These are phyloP conservation scores for Leucopsar rothschildi DNA, from an alignment of 2,113 vertebrate genomes.

Conservation along the genomic window DNA sequence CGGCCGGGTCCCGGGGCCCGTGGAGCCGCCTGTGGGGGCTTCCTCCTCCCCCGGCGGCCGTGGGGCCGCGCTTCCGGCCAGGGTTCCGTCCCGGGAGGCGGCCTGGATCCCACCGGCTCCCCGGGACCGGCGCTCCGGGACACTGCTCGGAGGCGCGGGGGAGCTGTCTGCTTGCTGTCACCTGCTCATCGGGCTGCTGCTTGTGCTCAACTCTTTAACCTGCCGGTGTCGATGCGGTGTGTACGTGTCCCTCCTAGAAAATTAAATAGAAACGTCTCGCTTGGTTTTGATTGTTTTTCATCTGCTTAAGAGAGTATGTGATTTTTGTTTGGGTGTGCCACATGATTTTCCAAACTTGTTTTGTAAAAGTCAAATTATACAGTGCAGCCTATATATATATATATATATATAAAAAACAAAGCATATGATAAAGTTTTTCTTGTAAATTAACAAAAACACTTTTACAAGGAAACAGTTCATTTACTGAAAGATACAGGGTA, in stretches of 20 bases:
- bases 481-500: background rate
- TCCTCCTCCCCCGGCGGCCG: background rate
- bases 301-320: background rate
- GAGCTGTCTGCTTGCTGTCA: background rate
- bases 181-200: background rate
- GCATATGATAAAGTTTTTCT: background rate
- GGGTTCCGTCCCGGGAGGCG: background rate
- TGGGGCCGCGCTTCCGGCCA: background rate
- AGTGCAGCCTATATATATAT: background rate
- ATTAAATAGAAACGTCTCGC: background rate
- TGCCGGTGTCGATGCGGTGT: too few relatives aligned
- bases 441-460: background rate
- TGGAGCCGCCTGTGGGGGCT: background rate
- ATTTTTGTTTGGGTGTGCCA: background rate
- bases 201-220: background rate
- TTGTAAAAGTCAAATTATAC: background rate
- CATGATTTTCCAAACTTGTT: background rate
- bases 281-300: background rate
- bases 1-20: background rate
- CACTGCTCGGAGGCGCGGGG: rapidly evolving
- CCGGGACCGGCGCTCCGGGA: background rate
- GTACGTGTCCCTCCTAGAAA: background rate
- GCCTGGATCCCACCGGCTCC: background rate
- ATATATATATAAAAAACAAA: too few relatives aligned
- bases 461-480: background rate